Evolutionary conservation across 2,797 vertebrate species (phyloP), one percentile per base, ranked within the genome.

Genomic region (Fringilla coelebs): DNA sequence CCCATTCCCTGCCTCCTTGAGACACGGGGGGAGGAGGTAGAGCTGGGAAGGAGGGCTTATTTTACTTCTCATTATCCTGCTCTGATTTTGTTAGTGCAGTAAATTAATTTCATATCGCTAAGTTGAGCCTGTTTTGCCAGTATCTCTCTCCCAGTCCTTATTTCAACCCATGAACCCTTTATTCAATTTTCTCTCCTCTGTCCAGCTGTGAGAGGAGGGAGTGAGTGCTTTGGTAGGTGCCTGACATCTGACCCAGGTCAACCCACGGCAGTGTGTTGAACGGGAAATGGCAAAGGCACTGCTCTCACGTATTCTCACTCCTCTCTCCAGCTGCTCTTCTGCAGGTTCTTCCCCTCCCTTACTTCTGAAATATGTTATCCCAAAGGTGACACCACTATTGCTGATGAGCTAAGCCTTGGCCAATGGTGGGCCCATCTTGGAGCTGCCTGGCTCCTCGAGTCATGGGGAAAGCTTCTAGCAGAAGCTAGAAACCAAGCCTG

Each of bases 381-480:
- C 38, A 57, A 21, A 78, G 11, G 11, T 18, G 13, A 31, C 36
- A 11, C 21, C 29, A 32, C 29, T 4, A 1, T 2, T 13, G 7
- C 46, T 36, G 45, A 40, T 46, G 76, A 38, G 19, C 31, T 46
- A 6, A 4, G 13, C 45, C 26, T 72, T 77, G 41, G 32, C 36
- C 52, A 43, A 28, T 2, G 6, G 28, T 6, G 4, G 25, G 9
- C 46, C 25, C 2, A 2, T 36, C 55, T 51, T 46, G 55, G 49
- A 41, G 26, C n/a, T 15, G 6, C 10, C 29, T 49, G 49, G 32
- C 11, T 57, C 22, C 40, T 11, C 0, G 0, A 2, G 62, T 58
- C 5, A 7, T 3, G 13, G 48, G 43, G 21, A 54, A 60, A 80
- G 17, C 45, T 60, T 54, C 51, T 5, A 11, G 28, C 13, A 87